A percentile compares a stretch with the other conserved stretches of the same genome.
Evolutionary conservation across 2,113 vertebrate species (phyloP).

Genomic region (Rhodinocichla rosea): DNA sequence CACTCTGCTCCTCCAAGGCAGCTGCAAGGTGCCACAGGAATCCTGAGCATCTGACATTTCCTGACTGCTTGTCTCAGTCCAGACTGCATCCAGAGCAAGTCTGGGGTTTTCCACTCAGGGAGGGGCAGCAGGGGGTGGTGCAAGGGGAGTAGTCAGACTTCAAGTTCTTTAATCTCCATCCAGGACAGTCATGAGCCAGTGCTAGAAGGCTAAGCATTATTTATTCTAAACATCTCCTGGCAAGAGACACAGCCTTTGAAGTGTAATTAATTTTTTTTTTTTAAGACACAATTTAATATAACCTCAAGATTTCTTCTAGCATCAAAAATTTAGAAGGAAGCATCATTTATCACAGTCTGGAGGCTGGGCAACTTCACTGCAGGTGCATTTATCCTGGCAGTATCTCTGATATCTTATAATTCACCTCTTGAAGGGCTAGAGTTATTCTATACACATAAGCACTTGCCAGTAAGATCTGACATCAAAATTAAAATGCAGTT

Average conservation of each 20-base stretch:
- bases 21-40: not conserved
- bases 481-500: not conserved
- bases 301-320: not conserved
- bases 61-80: not conserved
- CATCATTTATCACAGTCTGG: not conserved
- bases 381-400: not conserved
- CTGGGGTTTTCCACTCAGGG: not conserved
- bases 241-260: not conserved
- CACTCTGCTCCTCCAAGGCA: not conserved
- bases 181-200: not conserved
- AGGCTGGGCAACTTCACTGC: not conserved
- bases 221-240: not conserved
- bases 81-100: not conserved
- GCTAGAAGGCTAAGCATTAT: not conserved
- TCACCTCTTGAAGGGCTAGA: not conserved
- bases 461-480: not conserved
- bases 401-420: not conserved
- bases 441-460: not conserved
- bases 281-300: not conserved
- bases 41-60: not conserved
- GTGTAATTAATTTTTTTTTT: not conserved
- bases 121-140: not conserved
- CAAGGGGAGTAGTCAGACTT: not conserved
- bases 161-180: not conserved
- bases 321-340: not conserved